Percentiles rank a stretch among this genome's conserved stretches.
Conservation (phyloP, 2,888 invertebrate genomes). For the Rhamnusium bicolor region DNA sequence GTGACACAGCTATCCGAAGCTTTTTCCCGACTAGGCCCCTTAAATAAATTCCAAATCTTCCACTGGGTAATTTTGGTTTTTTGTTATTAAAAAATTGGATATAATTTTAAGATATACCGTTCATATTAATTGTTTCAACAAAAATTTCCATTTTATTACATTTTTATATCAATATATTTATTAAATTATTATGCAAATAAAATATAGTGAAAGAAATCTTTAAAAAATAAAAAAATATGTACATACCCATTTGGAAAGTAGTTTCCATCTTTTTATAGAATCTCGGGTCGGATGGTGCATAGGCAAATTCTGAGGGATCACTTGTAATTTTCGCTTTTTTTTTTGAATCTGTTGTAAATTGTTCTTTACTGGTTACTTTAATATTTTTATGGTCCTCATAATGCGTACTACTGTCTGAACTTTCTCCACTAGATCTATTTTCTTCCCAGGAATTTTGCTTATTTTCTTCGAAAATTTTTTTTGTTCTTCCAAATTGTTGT, state of each 20-base stretch:
- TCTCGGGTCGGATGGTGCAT: constrained; percentile 67
- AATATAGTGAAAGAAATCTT: not conserved
- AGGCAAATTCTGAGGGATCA: constrained; percentile 67
- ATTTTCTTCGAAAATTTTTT: constrained; percentile 16
- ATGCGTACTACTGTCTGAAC: constrained; percentile 1
- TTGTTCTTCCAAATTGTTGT: constrained; percentile 19
- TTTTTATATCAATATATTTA: too few species aligned
- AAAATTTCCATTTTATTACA: too few species aligned
- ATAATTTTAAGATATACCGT: too few species aligned
- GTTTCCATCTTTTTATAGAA: constrained; percentile 60
- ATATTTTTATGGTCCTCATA: constrained; percentile 26
- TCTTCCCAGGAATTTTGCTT: constrained; percentile 13
- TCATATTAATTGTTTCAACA: too few species aligned
- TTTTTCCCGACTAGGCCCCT: too few species aligned
- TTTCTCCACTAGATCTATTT: constrained; percentile 19
- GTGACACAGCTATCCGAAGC: too few species aligned
- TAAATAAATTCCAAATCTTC: too few species aligned
- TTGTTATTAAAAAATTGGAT: too few species aligned
- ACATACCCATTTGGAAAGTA: constrained; percentile 3
- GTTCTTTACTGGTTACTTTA: constrained; percentile 35
- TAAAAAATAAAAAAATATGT: not conserved
- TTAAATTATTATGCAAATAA: not conserved
- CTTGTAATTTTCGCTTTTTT: constrained; percentile 55
- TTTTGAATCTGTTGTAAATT: constrained; percentile 47
- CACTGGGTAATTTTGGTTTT: too few species aligned